Evolutionary conservation across 2,113 vertebrate genomes (phyloP).

Genomic region (Chionomys nivalis): DNA sequence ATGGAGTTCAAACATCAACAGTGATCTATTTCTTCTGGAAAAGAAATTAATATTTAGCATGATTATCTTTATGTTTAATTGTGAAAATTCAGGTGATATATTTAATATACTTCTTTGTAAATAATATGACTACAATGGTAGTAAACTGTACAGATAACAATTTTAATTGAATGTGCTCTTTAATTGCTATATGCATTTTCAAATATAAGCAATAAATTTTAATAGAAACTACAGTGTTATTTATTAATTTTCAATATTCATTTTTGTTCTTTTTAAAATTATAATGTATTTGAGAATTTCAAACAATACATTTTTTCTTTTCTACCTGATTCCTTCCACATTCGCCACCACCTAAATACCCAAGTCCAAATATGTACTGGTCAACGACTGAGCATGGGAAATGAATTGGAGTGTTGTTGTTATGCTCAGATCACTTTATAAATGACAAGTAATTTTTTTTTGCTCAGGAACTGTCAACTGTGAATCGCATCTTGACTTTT

Average conservation of each 20-base stretch:
- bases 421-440: no score
- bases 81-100: background rate
- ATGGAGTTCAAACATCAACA: background rate
- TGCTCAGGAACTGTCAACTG: no score
- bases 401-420: background rate
- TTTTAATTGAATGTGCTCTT: background rate
- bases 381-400: background rate
- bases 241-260: background rate
- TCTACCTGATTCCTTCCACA: background rate
- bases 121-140: background rate
- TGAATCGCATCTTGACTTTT: no score
- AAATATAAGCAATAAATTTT: background rate
- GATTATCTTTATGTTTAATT: background rate
- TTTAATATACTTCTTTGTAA: background rate
- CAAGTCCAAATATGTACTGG: background rate
- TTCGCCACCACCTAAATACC: accelerated
- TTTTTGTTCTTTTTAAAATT: background rate
- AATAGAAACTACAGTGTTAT: background rate
- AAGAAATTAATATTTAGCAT: background rate
- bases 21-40: background rate
- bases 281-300: background rate
- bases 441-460: no score
- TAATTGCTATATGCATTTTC: background rate
- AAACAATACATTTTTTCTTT: background rate
- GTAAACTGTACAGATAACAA: background rate